These are phyloP conservation scores for Oreochromis tanganicae DNA, from an alignment of 2,113 vertebrate genomes.

Conservation along the genomic window DNA sequence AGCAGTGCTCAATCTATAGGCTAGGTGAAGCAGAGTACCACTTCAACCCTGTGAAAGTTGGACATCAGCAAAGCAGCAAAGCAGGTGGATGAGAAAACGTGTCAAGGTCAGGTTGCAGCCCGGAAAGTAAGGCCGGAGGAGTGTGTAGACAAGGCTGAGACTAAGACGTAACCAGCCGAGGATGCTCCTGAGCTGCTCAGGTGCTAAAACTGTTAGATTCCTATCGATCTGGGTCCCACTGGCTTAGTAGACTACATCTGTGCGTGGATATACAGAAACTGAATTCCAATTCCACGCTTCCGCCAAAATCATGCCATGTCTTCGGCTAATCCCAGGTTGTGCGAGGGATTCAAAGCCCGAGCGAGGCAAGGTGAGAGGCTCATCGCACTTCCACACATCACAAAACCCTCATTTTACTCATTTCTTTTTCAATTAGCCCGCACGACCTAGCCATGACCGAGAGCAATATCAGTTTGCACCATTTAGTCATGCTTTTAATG, in stretches of 20 bases:
- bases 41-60: conserved; percentile 26
- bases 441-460: conserved; percentile 33
- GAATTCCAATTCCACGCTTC: conserved; percentile 61
- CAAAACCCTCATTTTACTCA: conserved; percentile 16
- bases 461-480: conserved; percentile 49
- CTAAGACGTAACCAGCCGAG: conserved; percentile 32
- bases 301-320: conserved; percentile 21
- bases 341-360: background rate
- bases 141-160: conserved; percentile 12
- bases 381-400: conserved; percentile 6
- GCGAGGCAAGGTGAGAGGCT: background rate
- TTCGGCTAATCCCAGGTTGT: conserved; percentile 26
- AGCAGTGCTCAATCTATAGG: conserved; percentile 32
- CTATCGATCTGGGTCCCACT: conserved; percentile 40
- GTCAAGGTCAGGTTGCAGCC: conserved; percentile 27
- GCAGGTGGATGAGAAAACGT: background rate
- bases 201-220: conserved; percentile 35
- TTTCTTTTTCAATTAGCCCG: conserved; percentile 58
- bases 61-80: conserved; percentile 22
- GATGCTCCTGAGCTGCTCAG: conserved; percentile 21
- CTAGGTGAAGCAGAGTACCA: conserved; percentile 6
- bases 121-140: background rate
- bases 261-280: conserved; percentile 40
- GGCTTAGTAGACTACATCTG: conserved; percentile 46
- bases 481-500: conserved; percentile 55